These are phyloP conservation scores for Piezodorus guildinii DNA, from an alignment of 1,140 invertebrate genomes.

Conservation along the genomic window DNA sequence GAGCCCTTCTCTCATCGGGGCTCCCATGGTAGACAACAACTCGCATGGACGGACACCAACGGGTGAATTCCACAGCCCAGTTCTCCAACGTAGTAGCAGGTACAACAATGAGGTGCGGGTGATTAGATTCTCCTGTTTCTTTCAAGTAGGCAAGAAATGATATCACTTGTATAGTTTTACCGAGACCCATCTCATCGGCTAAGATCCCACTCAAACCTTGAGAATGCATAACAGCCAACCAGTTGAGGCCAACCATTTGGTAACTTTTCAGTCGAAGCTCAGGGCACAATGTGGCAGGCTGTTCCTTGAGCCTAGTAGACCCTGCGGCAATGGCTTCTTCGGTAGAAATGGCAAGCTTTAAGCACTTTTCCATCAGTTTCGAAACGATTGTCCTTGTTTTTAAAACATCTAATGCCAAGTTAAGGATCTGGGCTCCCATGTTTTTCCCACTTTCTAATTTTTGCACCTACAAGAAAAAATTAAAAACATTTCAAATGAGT, in stretches of 20 bases:
- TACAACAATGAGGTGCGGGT: slow-evolving; percentile 80
- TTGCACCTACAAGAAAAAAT: slow-evolving; percentile 38
- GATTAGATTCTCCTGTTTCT: slow-evolving; percentile 43
- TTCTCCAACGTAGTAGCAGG: slow-evolving; percentile 87
- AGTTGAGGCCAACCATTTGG: slow-evolving; percentile 89
- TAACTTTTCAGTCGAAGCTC: slow-evolving; percentile 69
- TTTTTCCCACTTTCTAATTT: slow-evolving; percentile 54
- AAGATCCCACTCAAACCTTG: slow-evolving; percentile 89
- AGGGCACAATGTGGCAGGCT: slow-evolving; percentile 46
- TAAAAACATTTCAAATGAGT: too few relatives aligned
- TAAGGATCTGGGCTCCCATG: slow-evolving; percentile 55
- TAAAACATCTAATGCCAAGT: slow-evolving; percentile 55
- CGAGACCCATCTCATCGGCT: slow-evolving; percentile 82
- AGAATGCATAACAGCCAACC: slow-evolving; percentile 79
- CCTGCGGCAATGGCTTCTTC: slow-evolving; percentile 60
- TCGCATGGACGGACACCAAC: slow-evolving; percentile 72
- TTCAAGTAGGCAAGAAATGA: slow-evolving; percentile 81
- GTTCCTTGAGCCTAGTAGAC: slow-evolving; percentile 47
- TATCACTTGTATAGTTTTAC: slow-evolving; percentile 83
- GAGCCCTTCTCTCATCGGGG: slow-evolving; percentile 65
- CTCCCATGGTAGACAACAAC: slow-evolving; percentile 80
- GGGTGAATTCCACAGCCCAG: slow-evolving; percentile 72
- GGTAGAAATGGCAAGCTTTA: slow-evolving; percentile 52
- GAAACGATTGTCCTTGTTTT: slow-evolving; percentile 55
- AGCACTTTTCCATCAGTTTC: slow-evolving; percentile 61